These are phyloP conservation scores for Tinea semifulvella DNA, from an alignment of 2,888 invertebrate genomes.

Conservation along the genomic window DNA sequence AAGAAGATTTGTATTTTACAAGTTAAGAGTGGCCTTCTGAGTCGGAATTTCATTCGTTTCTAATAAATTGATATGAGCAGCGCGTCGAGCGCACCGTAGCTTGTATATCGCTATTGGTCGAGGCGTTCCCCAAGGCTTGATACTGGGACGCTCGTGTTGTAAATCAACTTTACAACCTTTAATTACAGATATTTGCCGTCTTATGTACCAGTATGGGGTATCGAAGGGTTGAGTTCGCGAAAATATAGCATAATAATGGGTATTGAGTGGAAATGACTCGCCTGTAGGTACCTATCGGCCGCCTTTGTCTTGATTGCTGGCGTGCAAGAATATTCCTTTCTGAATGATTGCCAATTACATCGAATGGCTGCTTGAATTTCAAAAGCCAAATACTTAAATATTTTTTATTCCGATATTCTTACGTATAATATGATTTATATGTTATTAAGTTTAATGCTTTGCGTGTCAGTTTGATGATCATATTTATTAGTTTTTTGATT, in stretches of 20 bases:
- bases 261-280: constrained; percentile 64
- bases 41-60: constrained; percentile 51
- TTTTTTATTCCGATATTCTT: constrained; percentile 49
- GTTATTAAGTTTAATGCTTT: constrained; percentile 39
- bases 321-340: constrained; percentile 57
- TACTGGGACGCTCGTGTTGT: constrained; percentile 51
- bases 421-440: constrained; percentile 56
- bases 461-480: constrained; percentile 10
- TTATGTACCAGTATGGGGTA: constrained; percentile 59
- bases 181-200: constrained; percentile 67
- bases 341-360: constrained; percentile 66
- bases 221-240: constrained; percentile 62
- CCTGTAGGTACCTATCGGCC: constrained; percentile 61
- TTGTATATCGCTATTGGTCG: constrained; percentile 42
- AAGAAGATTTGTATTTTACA: too few species aligned
- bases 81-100: constrained; percentile 22
- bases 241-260: constrained; percentile 67
- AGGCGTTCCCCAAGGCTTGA: constrained; percentile 51
- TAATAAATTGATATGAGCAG: constrained; percentile 63
- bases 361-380: constrained; percentile 61
- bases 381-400: constrained; percentile 47
- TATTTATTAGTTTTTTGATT: constrained; percentile 11
- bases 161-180: constrained; percentile 68
- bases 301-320: constrained; percentile 64
- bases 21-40: too few species aligned